These are phyloP conservation scores for Labeo catla DNA, from an alignment of 2,113 vertebrate genomes.

Conservation along the genomic window DNA sequence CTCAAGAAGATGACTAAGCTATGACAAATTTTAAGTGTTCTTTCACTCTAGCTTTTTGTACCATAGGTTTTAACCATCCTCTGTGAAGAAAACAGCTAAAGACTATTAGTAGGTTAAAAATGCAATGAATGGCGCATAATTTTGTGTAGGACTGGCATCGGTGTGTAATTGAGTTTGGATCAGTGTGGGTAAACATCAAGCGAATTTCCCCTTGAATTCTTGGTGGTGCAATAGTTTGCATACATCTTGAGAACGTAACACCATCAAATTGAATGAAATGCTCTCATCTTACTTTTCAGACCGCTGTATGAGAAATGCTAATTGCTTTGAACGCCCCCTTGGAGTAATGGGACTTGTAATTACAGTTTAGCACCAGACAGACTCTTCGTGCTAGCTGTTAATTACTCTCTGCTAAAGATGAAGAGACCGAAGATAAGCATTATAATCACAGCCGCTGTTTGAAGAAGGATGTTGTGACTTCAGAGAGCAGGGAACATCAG, in stretches of 20 bases:
- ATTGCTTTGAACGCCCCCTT: constrained; percentile 62
- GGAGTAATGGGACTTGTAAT: constrained; percentile 67
- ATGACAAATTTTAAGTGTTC: constrained; percentile 10
- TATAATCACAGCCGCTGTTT: constrained; percentile 58
- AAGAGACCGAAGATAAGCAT: constrained; percentile 59
- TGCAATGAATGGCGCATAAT: constrained; percentile 9
- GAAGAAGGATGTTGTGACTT: constrained; percentile 53
- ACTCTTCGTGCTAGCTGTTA: constrained; percentile 57
- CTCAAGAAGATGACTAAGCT: constrained; percentile 28
- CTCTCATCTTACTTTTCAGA: constrained; percentile 55
- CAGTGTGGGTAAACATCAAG: constrained; percentile 47
- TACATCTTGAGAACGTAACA: constrained; percentile 41
- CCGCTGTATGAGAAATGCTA: constrained; percentile 58
- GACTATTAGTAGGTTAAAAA: constrained; percentile 24
- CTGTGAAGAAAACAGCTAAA: background rate
- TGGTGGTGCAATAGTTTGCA: constrained; percentile 9
- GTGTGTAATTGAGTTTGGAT: constrained; percentile 26
- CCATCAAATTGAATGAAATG: constrained; percentile 54
- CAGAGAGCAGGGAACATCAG: constrained; percentile 51
- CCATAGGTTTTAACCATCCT: background rate
- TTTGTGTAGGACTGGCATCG: background rate
- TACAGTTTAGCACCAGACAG: constrained; percentile 60
- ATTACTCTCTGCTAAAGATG: constrained; percentile 60
- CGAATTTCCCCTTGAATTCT: constrained; percentile 36
- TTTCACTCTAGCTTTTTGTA: constrained; percentile 7